Evolutionary conservation across 2,113 vertebrate genomes (phyloP), one percentile per base, ranked within the genome.

Genomic region (Acanthochromis polyacanthus): DNA sequence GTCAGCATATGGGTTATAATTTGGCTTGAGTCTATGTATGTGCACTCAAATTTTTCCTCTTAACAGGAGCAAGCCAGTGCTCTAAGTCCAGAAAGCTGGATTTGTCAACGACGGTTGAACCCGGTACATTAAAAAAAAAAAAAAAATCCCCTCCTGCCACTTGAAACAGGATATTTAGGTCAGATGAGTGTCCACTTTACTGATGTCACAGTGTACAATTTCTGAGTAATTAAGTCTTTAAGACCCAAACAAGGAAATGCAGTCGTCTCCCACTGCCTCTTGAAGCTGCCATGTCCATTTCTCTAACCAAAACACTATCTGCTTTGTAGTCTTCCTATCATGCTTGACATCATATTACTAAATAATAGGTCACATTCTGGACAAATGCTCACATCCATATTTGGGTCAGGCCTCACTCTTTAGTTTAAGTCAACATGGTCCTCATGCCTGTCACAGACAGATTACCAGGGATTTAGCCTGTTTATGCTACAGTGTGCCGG

Each of bases 391-490:
- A 71, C 28, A 70, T 80, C 52, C 71, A 89, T 86, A 91, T 89
- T 86, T 86, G 84, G 91, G 87, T 89, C 89, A 92, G 68, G 56
- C 78, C 75, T 88, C 64, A 81, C 80, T 82, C 62, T 84, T 86
- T 46, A 52, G 71, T 78, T 28, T 73, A 82, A 77, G 63, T 78
- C 80, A 86, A 74, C 87, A 77, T 53, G 74, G 69, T 78, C 57
- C 76, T 83, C 57, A 66, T 67, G 61, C 72, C 85, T 91, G 82
- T 89, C 83, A 82, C 59, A 71, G 74, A 80, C 86, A 83, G 90
- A 91, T 93, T 93, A 90, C 53, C 43, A 64, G 36, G 86, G 89
- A 89, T 91, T 92, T 89, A 88, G 61, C 28, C 62, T 86, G 83
- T 84, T 89, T 87, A 83, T 88, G 66, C 62, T 72, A 63, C 86